A percentile compares a stretch with the other conserved stretches of the same genome.
These are phyloP conservation scores for Heterotilapia buettikoferi DNA, from an alignment of 2,113 vertebrate species.

Conservation along the genomic window DNA sequence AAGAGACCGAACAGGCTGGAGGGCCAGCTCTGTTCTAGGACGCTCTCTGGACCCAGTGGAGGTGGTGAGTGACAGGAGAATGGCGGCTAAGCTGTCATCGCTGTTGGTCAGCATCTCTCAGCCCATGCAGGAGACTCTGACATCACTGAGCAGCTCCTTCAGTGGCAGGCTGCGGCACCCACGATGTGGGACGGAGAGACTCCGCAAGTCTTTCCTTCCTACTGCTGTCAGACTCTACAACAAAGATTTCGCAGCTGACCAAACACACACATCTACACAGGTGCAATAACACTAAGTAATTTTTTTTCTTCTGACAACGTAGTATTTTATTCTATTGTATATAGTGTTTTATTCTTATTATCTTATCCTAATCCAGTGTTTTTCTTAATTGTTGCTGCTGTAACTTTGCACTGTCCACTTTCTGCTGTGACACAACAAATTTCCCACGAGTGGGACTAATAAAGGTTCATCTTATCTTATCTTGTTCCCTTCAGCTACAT, in stretches of 20 bases:
- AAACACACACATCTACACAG: background rate
- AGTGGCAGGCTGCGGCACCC: background rate
- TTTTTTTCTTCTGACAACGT: background rate
- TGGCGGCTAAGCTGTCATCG: background rate
- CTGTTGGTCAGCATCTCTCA: background rate
- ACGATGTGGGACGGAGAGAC: background rate
- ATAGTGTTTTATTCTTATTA: background rate
- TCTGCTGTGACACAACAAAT: background rate
- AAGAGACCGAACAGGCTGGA: background rate
- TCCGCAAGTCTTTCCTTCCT: background rate
- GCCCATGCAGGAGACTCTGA: background rate
- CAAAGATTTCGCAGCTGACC: background rate
- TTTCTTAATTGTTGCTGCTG: background rate
- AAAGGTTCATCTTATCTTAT: background rate
- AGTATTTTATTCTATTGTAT: background rate
- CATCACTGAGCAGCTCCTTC: background rate
- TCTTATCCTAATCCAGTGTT: background rate
- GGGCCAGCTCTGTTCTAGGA: background rate
- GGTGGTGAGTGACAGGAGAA: background rate
- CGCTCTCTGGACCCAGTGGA: rapidly evolving
- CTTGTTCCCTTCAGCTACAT: background rate
- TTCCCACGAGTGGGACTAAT: background rate
- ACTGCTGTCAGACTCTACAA: background rate
- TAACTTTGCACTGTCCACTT: background rate
- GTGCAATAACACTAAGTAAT: background rate